phyloP scores from a whole-genome alignment of 2,113 vertebrate genomes.

The human region GRCh38 chr4:168832501-168833000 shows the following conservation, averaged over 20 bases:
- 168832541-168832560: background rate
- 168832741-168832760: background rate
- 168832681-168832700: background rate
- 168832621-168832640: slow-evolving; percentile 51
- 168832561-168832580: background rate
- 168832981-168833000: slow-evolving; percentile 73
- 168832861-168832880: background rate
- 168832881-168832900: slow-evolving; percentile 22
- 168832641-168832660: background rate
- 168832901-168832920: too few species aligned
- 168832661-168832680: background rate
- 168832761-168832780: background rate
- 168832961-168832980: slow-evolving; percentile 76
- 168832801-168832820: background rate
- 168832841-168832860: background rate
- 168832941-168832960: background rate
- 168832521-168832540: background rate
- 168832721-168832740: background rate
- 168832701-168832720: background rate
- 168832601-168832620: background rate
- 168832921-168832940: background rate
- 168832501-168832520: too few species aligned
- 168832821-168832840: background rate
- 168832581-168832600: background rate
- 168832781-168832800: rapidly evolving